Percentiles rank a stretch among this genome's conserved stretches.
phyloP scores from a whole-genome alignment of 2,113 vertebrate species.

The Romanogobio albipinnatus region DNA sequence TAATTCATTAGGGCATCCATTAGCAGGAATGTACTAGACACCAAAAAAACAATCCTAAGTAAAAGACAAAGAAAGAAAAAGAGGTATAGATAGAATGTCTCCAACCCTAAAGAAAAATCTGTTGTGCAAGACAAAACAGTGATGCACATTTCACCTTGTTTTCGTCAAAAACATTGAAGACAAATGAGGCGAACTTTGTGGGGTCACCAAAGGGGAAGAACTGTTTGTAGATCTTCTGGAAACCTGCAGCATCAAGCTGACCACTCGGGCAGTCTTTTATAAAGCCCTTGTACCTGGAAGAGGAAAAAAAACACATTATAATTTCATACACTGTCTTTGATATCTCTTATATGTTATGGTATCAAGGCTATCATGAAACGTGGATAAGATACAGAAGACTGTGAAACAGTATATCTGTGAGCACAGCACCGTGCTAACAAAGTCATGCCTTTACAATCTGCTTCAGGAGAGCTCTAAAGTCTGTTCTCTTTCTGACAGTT shows the following conservation, averaged over 20 bases:
- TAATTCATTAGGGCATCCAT: too few species aligned
- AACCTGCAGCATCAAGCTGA: constrained; percentile 90
- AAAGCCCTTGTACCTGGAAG: constrained; percentile 91
- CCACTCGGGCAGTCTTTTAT: constrained; percentile 97
- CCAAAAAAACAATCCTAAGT: neutral
- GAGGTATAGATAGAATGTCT: neutral
- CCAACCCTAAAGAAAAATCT: neutral
- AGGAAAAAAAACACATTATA: neutral
- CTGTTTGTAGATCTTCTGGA: constrained; percentile 98
- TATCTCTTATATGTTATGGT: neutral
- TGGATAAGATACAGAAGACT: neutral
- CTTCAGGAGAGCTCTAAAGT: constrained; percentile 20
- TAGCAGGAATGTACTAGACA: neutral
- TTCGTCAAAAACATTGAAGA: constrained; percentile 97
- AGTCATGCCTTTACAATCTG: neutral
- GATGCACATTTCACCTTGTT: constrained; percentile 82
- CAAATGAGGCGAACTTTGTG: constrained; percentile 92
- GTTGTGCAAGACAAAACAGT: neutral
- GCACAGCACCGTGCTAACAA: neutral
- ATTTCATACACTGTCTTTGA: neutral
- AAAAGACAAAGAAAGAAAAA: neutral
- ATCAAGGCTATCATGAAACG: neutral
- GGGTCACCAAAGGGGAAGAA: constrained; percentile 97
- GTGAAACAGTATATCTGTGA: neutral
- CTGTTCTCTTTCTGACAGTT: constrained; percentile 62